Conservation (phyloP, 2,113 vertebrate genomes). For the Pituophis catenifer region DNA sequence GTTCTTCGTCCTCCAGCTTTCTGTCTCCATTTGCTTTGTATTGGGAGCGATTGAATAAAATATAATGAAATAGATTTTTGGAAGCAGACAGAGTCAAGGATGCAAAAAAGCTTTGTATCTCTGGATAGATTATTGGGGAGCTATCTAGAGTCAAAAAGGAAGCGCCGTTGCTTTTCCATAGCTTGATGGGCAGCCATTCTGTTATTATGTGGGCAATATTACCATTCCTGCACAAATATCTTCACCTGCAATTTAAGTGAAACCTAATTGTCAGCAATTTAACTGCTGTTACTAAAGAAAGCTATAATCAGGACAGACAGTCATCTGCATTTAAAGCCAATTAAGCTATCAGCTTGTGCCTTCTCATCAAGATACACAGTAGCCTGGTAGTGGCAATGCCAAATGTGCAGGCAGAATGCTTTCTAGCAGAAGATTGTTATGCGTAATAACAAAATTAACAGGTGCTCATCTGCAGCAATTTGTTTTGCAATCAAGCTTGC, state of each 20-base stretch:
- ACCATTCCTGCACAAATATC: not conserved
- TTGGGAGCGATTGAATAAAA: not conserved
- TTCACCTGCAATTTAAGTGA: not conserved
- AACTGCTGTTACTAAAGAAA: slow-evolving; percentile 10
- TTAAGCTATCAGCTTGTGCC: slow-evolving; percentile 10
- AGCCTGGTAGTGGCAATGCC: not conserved
- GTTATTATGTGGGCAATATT: not conserved
- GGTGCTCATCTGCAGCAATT: not conserved
- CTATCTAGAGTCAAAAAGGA: not conserved
- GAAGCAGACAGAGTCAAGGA: too few species aligned
- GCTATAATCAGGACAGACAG: slow-evolving; percentile 7
- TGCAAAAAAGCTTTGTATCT: not conserved
- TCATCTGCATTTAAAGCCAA: slow-evolving; percentile 11
- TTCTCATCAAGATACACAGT: not conserved
- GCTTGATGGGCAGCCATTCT: not conserved
- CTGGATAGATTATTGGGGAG: not conserved
- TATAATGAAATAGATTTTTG: not conserved
- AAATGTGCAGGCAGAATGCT: not conserved
- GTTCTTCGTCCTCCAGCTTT: not conserved
- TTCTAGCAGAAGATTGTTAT: not conserved
- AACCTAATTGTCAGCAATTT: slow-evolving; percentile 9
- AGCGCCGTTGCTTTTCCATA: not conserved
- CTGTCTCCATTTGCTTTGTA: not conserved
- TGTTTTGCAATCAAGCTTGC: not conserved
- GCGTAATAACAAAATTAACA: not conserved